Percentiles rank a stretch among this genome's conserved stretches.
phyloP scores from a whole-genome alignment of 2,888 invertebrate species.

The Orthosia gothica region DNA sequence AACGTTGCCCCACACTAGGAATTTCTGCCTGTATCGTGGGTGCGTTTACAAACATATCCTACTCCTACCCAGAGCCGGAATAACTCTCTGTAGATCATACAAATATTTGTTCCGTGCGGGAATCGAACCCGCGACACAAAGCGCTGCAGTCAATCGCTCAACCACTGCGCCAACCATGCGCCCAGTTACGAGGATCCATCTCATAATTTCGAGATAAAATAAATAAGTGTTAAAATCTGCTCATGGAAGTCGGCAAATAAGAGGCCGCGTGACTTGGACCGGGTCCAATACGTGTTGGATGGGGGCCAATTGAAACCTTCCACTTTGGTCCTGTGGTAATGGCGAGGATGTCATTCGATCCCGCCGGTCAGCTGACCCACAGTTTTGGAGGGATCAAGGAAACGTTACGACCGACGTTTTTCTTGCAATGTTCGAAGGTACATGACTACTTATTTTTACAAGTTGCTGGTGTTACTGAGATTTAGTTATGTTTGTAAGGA shows the following conservation, averaged over 20 bases:
- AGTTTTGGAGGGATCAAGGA: slow-evolving; percentile 42
- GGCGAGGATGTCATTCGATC: slow-evolving; percentile 72
- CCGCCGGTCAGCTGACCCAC: slow-evolving; percentile 54
- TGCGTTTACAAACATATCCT: too few species aligned
- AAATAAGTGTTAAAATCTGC: slow-evolving; percentile 77
- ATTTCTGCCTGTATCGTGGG: not conserved
- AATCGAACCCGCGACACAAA: too few species aligned
- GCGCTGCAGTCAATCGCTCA: too few species aligned
- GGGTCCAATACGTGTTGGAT: slow-evolving; percentile 80
- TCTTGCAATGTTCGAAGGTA: slow-evolving; percentile 2
- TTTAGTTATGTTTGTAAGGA: too few species aligned
- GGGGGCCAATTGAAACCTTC: slow-evolving; percentile 79
- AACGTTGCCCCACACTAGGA: not conserved
- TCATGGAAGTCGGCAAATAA: slow-evolving; percentile 79
- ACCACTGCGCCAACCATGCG: too few species aligned
- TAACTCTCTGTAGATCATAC: too few species aligned
- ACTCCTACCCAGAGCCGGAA: too few species aligned
- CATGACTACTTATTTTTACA: not conserved
- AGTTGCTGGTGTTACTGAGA: too few species aligned
- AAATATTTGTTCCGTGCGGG: too few species aligned
- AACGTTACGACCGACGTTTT: slow-evolving; percentile 23
- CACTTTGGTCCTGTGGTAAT: slow-evolving; percentile 75
- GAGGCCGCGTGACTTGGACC: slow-evolving; percentile 80
- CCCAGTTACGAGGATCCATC: slow-evolving; percentile 30
- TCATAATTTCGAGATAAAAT: slow-evolving; percentile 61